Percentiles rank a stretch among this genome's conserved stretches.
Evolutionary conservation across 1,140 invertebrate species (phyloP).

Genomic region (Carposina sasakii): DNA sequence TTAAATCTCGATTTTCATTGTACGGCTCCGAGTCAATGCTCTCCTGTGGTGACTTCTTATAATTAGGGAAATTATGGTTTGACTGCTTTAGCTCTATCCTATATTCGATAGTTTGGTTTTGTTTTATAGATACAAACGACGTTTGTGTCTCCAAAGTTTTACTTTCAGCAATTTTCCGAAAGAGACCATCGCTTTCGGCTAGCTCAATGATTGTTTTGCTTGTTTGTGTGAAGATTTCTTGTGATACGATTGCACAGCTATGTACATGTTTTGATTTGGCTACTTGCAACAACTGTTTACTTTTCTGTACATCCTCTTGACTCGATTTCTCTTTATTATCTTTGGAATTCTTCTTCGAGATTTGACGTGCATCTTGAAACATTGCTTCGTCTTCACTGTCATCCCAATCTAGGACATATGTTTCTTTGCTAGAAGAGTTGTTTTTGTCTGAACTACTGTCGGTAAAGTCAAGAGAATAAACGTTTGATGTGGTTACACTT

Average conservation of each 20-base stretch:
- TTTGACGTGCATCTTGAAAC: no score
- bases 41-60: no score
- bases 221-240: conserved; percentile 59
- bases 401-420: conserved; percentile 51
- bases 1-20: conserved; percentile 22
- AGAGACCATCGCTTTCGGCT: conserved; percentile 30
- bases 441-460: conserved; percentile 47
- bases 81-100: conserved; percentile 23
- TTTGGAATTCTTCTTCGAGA: no score
- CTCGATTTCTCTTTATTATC: no score
- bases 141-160: conserved; percentile 55
- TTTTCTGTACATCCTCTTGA: no score
- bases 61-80: background rate
- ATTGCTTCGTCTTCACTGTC: no score
- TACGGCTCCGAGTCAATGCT: no score
- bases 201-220: conserved; percentile 63
- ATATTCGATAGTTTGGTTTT: conserved; percentile 45
- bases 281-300: no score
- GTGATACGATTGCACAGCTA: conserved; percentile 28
- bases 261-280: conserved; percentile 2
- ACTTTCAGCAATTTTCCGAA: conserved; percentile 14
- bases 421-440: conserved; percentile 54
- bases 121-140: conserved; percentile 45
- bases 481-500: conserved; percentile 51
- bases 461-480: conserved; percentile 56